Conservation (phyloP, 2,888 invertebrate genomes). For the Nomada fucata region DNA sequence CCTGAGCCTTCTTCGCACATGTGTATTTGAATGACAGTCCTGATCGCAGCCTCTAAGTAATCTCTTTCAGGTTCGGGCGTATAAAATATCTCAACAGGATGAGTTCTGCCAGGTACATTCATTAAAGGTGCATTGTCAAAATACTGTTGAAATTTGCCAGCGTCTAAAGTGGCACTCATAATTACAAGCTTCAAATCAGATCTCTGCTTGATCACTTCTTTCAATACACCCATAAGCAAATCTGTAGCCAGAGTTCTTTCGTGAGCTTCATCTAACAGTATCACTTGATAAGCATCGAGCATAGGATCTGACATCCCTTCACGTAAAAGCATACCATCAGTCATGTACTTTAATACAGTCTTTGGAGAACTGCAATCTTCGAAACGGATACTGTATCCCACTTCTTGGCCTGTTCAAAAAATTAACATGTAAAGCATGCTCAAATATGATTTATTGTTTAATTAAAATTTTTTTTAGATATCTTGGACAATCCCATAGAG, state of each 20-base stretch:
- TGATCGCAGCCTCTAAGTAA: slow-evolving; percentile 98
- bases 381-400: slow-evolving; percentile 98
- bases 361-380: slow-evolving; percentile 98
- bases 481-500: too few species aligned
- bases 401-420: slow-evolving; percentile 88
- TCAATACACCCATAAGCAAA: slow-evolving; percentile 98
- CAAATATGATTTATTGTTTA: slow-evolving; percentile 14
- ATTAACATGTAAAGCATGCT: background rate
- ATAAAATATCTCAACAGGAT: slow-evolving; percentile 99
- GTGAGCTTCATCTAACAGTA: slow-evolving; percentile 99
- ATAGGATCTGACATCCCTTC: slow-evolving; percentile 99
- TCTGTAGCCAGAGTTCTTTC: slow-evolving; percentile 99
- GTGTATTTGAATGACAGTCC: slow-evolving; percentile 98
- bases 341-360: slow-evolving; percentile 99
- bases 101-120: slow-evolving; percentile 98
- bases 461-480: background rate
- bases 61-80: slow-evolving; percentile 99
- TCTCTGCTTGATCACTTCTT: slow-evolving; percentile 97
- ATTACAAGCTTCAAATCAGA: slow-evolving; percentile 97
- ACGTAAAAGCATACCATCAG: slow-evolving; percentile 99
- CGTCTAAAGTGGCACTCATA: slow-evolving; percentile 99
- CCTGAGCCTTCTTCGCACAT: slow-evolving; percentile 97
- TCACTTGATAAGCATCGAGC: slow-evolving; percentile 97
- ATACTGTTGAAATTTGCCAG: slow-evolving; percentile 99
- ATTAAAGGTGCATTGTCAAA: slow-evolving; percentile 99